Conservation (phyloP, 2,113 vertebrate species). For the Oncorhynchus gorbuscha region DNA sequence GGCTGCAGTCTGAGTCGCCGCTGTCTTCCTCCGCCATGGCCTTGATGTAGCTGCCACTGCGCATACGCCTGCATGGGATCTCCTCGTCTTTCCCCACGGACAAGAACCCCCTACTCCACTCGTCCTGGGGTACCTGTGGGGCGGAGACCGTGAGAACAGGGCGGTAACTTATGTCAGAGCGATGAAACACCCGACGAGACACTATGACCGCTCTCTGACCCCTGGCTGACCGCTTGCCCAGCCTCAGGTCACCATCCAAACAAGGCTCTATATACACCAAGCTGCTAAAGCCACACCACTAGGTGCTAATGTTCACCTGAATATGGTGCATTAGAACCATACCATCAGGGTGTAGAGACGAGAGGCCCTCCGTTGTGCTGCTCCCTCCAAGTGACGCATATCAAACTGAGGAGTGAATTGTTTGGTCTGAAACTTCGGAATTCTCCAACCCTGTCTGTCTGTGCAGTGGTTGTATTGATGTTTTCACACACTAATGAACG, state of each 20-base stretch:
- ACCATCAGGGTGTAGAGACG: conserved; percentile 44
- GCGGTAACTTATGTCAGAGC: too few species aligned
- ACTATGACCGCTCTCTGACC: neutral
- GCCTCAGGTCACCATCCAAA: neutral
- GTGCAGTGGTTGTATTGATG: conserved; percentile 11
- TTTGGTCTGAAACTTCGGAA: conserved; percentile 40
- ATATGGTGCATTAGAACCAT: conserved; percentile 29
- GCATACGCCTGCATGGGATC: conserved; percentile 94
- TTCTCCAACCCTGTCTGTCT: conserved; percentile 36
- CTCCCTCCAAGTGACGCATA: conserved; percentile 46
- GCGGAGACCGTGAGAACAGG: neutral
- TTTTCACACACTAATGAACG: conserved; percentile 50
- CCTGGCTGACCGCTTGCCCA: neutral
- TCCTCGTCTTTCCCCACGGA: conserved; percentile 84
- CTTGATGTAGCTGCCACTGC: conserved; percentile 96
- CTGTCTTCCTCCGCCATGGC: conserved; percentile 96
- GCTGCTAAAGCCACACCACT: too few species aligned
- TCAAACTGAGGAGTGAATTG: conserved; percentile 44
- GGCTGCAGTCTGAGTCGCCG: conserved; percentile 90
- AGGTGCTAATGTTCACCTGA: neutral
- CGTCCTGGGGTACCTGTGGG: conserved; percentile 89
- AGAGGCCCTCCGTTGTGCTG: conserved; percentile 31
- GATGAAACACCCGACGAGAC: neutral
- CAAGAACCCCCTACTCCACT: conserved; percentile 84
- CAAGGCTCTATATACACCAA: too few species aligned